Base-by-base conservation (phyloP, 2,113 vertebrate genomes). In the Pangasianodon hypophthalmus region DNA sequence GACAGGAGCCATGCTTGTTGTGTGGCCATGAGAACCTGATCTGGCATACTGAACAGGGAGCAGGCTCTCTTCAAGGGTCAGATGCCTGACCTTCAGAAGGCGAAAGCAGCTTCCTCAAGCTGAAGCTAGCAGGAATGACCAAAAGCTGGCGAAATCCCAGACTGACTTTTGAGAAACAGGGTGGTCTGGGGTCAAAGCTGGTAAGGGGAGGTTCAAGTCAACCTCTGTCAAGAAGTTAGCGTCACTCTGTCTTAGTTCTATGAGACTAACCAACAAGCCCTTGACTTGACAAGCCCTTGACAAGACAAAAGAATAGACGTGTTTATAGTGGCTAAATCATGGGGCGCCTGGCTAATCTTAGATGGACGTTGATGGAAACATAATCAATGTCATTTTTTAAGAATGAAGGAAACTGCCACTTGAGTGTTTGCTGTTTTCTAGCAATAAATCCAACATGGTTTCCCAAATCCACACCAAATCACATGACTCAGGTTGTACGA, bases 61-160 rank as follows among this genome's bases (percentile, higher is more conserved):
- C 88, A 85, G 86, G 92, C 92, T 91, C 92, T 88, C 93, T 92
- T 91, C 81, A 92, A 46, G 83, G 64, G 91, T 95, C 93, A 94
- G 91, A 93, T 94, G 93, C 93, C 92, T 85, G 91, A 92, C 89
- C 89, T 87, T 80, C 82, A 71, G 87, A 81, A 84, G 84, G 89
- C 88, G 92, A 95, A 93, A 94, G 89, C 91, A 69, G n/a, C 73
- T 92, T 91, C 91, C 92, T 83, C 13, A 48, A 89, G 85, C 90
- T 91, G 92, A 94, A 88, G 93, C 93, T 88, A 90, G 9, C 32
- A 92, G 90, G 91, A 94, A 94, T 93, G 91, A 91, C 81, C 92
- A 91, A 92, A 95, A 94, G 92, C 92, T 93, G 91, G 46, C 89
- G 56, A 90, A 92, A 94, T 94, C 92, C 91, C 79, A 87, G 48